Evolutionary conservation across 1,140 invertebrate species (phyloP), one percentile per base, ranked within the genome.

Genomic region (Euschistus heros): DNA sequence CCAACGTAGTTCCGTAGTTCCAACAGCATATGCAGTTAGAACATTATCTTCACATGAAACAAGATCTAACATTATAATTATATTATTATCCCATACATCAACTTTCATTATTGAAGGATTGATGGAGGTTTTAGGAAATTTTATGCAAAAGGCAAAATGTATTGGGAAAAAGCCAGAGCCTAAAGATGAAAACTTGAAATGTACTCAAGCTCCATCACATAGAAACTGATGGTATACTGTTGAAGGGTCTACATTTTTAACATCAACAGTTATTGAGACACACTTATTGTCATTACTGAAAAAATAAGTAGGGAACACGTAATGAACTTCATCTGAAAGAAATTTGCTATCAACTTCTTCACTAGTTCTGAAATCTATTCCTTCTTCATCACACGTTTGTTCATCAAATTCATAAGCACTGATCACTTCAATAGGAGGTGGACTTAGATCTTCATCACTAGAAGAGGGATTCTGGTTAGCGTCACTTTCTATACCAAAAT

Each of bases 41-140:
- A 57, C 20, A 27, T 20, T 2, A 27, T 26, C 54, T 24, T 20
- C 10, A 24, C 24, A 20, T 8, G 54, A 57, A 20, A 24, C 26
- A 6, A 57, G 20, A 57, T 57, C 24, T 22, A 57, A 24, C 18
- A 17, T 17, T 8, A 57, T 57, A 5, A 57, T 57, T 27, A 91
- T 81, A 78, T 91, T 91, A 69, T 88, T 86, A 71, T 91, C 87
- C 82, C 85, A 88, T 13, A 85, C 81, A 75, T 92, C 89, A 15
- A 86, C 76, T 18, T 73, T 75, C 13, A 81, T 69, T 13, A 74
- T 73, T 46, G 84, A 79, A 61, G 80, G 75, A 22, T 76, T 71
- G 42, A 85, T 72, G 10, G 10, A 79, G 30, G 26, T 6, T 37
- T 42, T 15, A 8, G 26, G 60, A 72, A 92, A 83, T 70, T 82